Evolutionary conservation across 2,797 vertebrate genomes (phyloP), one percentile per base, ranked within the genome.

Genomic region (Orientallactaga sibirica): DNA sequence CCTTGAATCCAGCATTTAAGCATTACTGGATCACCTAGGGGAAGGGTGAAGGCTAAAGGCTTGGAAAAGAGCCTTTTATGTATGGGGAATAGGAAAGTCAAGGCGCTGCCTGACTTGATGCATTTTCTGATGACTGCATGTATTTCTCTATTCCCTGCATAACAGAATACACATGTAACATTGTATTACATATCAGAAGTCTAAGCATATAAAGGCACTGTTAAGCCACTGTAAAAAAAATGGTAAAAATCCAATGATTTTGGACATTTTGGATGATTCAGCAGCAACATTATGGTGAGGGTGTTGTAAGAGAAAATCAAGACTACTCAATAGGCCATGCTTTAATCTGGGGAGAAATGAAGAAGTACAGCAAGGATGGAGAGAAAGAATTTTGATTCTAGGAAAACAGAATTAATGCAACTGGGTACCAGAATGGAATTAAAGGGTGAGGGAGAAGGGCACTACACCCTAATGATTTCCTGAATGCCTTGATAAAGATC

Each of bases 321-420:
- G 68, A 74, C n/a, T 67, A 55, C 24, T 90, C 14, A 67, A n/a
- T 89, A 86, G 68, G 4, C 4, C 41, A 55, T 48, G 48, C 66
- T 84, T 87, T 94, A 37, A 85, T 48, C 20, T 64, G 43, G 61
- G 55, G 6, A 88, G 22, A 78, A 87, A 84, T 64, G 10, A 92
- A 73, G 19, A 71, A 86, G 37, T 77, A 4, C 68, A 83, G 4
- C 7, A 18, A 86, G 75, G 29, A 78, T 70, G n/a, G 64, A 92
- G 27, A 92, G 11, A 74, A 64, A 94, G 14, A 80, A 84, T 58
- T 80, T 52, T 90, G 61, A 74, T 73, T 33, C 11, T 89, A 27
- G 43, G 41, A 91, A 82, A 48, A 67, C 1, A 75, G 61, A 92
- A 81, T 37, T 41, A 25, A 25, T 62, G n/a, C 55, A 77, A 61